Evolutionary conservation across 1,140 invertebrate species (phyloP).

Genomic region (Lycorma delicatula): DNA sequence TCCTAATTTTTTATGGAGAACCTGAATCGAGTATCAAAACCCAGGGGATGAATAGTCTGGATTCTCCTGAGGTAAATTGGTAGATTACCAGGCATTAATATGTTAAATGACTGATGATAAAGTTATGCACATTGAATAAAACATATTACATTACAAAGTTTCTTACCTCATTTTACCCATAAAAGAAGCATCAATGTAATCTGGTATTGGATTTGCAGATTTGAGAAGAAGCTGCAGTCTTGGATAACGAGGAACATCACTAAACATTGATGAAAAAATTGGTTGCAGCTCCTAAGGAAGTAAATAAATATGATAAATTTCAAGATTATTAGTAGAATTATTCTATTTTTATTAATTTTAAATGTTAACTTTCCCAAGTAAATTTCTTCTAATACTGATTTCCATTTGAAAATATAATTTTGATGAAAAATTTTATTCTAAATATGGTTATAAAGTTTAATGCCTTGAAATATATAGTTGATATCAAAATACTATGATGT

Average conservation of each 20-base stretch:
- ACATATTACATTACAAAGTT: neutral
- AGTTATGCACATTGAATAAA: neutral
- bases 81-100: neutral
- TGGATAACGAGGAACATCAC: neutral
- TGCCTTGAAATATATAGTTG: neutral
- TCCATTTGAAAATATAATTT: neutral
- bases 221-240: neutral
- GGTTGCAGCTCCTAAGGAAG: neutral
- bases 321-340: neutral
- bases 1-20: too few species aligned
- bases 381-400: neutral
- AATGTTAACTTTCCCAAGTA: neutral
- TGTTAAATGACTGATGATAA: neutral
- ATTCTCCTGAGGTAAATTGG: neutral
- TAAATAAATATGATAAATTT: neutral
- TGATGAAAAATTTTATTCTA: neutral
- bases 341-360: neutral
- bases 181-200: neutral
- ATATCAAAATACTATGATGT: neutral
- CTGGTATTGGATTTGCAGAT: neutral
- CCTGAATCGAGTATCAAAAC: too few species aligned
- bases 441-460: neutral
- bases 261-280: neutral
- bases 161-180: neutral
- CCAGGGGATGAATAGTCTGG: neutral